Base-by-base conservation (phyloP, 2,888 invertebrate genomes). In the Eupelmus urozonus region DNA sequence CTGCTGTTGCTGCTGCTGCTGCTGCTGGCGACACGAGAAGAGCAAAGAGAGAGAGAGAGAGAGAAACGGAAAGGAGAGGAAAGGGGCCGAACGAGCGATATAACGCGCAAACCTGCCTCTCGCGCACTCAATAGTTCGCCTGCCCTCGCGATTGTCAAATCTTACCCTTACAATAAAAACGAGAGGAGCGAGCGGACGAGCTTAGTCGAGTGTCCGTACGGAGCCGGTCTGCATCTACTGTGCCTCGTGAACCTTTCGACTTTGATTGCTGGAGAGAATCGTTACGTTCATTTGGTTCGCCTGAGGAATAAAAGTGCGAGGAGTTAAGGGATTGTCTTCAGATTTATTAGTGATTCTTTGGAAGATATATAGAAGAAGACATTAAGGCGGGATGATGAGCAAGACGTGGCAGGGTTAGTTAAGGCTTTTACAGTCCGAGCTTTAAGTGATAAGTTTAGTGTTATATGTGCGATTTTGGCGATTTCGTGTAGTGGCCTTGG, bases 41-140 rank as follows among this genome's bases (percentile, higher is more conserved):
- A 40, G 42, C 40, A 40, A 20, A 25, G 42, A 62, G 62, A 42
- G 62, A 62, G 62, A 62, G 62, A 62, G 62, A 62, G 62, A 62
- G 62, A 62, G 65, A 66, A 25, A 72, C 62, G 63, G 42, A 42
- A 25, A 59, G 51, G 51, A 66, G 18, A 60, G 29, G 57, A 74
- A 74, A 69, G 78, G 78, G 63, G 73, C 73, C 74, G 70, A n/a
- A n/a, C n/a, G n/a, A n/a, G n/a, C n/a, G n/a, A 78, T 78, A 78
- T 78, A 78, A 78, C 78, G 73, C 70, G 78, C 23, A 73, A 67
- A 53, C 77, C 23, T 29, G 67, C 4, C 67, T 62, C 67, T 62
- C 83, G 85, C 86, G 84, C 87, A 85, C 86, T 88, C 88, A 86
- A 88, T 88, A 87, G 87, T 85, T 85, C 87, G 86, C 62, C 55